Evolutionary conservation across 2,888 invertebrate genomes (phyloP), one percentile per base, ranked within the genome.

Genomic region (Agrotis exclamationis): DNA sequence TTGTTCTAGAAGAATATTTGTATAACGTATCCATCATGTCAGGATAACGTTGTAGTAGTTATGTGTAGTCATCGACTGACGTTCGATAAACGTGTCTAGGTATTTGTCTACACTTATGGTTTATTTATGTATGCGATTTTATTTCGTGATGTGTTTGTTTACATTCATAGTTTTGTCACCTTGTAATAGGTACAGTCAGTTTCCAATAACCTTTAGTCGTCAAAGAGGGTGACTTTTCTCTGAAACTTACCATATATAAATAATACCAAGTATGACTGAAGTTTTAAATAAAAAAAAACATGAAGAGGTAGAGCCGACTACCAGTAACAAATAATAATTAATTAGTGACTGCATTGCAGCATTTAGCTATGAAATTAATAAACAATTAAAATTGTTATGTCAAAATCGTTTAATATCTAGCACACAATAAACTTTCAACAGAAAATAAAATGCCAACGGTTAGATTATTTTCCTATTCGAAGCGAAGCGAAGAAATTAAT

Each of bases 31-130:
- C 67, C 57, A 64, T 84, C 78, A 51, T 18, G 28, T 48, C 58
- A 57, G 63, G 56, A 59, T 74, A 68, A 68, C 70, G 45, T 64
- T 66, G 47, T 18, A 65, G 45, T 62, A 44, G 24, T 7, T 60
- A 64, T n/a, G n/a, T n/a, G n/a, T n/a, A n/a, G n/a, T 22, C 16
- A 51, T 51, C 11, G 56, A 74, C n/a, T 51, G 67, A 67, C 44
- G 53, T 67, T 50, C 33, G 64, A 75, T 73, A 75, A 78, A 78
- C 59, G 74, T 56, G 62, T 64, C 60, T 50, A n/a, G n/a, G n/a
- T n/a, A 64, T 56, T 50, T 47, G 44, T 57, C 20, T 5, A 7
- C 57, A 60, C 63, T 20, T 39, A 71, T 33, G 22, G 16, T 51
- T 68, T 60, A 56, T 70, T 47, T 60, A 56, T 58, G 50, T 18